Conservation (phyloP, 2,797 vertebrate genomes). For the Tangara arthus region DNA sequence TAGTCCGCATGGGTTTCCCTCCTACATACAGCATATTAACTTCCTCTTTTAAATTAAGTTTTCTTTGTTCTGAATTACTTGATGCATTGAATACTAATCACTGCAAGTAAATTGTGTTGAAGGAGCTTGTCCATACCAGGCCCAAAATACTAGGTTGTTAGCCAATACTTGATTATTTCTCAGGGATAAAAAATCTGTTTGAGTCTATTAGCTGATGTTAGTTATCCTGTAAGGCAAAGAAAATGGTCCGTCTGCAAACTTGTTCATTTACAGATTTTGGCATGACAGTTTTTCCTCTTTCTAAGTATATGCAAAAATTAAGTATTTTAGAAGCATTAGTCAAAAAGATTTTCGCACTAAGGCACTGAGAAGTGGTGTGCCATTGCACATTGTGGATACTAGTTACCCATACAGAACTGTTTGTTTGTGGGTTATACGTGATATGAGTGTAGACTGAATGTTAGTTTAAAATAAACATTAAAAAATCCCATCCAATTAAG, state of each 20-base stretch:
- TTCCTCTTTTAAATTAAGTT: background rate
- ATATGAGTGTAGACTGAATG: background rate
- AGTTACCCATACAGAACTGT: background rate
- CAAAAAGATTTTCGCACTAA: background rate
- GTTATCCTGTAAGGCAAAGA: background rate
- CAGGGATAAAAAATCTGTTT: background rate
- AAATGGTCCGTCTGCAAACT: background rate
- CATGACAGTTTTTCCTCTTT: background rate
- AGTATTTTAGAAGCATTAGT: background rate
- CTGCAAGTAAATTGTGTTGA: background rate
- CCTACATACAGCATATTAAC: background rate
- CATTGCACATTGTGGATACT: accelerated
- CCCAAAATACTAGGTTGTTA: background rate
- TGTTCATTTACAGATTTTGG: accelerated
- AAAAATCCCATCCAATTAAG: background rate
- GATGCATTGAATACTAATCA: background rate
- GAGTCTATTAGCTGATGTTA: background rate
- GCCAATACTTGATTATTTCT: background rate
- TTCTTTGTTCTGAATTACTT: background rate
- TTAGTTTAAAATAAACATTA: background rate
- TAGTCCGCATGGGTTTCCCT: background rate
- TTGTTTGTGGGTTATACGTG: background rate
- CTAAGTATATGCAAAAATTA: background rate
- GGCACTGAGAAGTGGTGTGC: background rate
- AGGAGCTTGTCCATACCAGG: background rate